Evolutionary conservation across 1,140 invertebrate genomes (phyloP).

Genomic region (Pseudachorutes palmiensis): DNA sequence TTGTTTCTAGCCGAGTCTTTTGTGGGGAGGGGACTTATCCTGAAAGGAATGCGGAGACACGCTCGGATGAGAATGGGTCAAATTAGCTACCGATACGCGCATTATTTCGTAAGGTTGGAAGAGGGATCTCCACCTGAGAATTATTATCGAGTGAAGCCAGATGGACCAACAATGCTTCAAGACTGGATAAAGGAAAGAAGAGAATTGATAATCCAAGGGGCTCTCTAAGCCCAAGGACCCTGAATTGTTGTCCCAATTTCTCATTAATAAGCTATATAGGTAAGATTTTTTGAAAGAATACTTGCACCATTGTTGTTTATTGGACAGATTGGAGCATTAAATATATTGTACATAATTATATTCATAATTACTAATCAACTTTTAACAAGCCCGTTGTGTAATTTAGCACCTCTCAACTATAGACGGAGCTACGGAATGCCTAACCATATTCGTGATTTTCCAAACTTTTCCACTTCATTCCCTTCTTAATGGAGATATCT

Average conservation of each 20-base stretch:
- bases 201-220: conserved; percentile 25
- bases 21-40: conserved; percentile 58
- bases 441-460: no score
- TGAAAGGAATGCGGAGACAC: conserved; percentile 78
- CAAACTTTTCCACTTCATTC: no score
- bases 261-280: background rate
- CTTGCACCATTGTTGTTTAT: no score
- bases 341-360: no score
- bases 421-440: no score
- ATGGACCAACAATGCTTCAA: conserved; percentile 62
- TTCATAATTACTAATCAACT: no score
- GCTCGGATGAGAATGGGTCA: conserved; percentile 58
- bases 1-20: conserved; percentile 73
- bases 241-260: background rate
- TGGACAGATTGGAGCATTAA: no score
- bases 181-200: conserved; percentile 56
- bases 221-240: no score
- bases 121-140: conserved; percentile 87
- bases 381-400: no score
- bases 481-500: no score
- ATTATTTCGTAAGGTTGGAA: conserved; percentile 84
- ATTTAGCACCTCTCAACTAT: no score
- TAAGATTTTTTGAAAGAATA: no score
- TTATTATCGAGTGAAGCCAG: conserved; percentile 51
- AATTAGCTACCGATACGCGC: conserved; percentile 68